Evolutionary conservation across 1,140 invertebrate species (phyloP), one percentile per base, ranked within the genome.

Genomic region (Panulirus ornatus): DNA sequence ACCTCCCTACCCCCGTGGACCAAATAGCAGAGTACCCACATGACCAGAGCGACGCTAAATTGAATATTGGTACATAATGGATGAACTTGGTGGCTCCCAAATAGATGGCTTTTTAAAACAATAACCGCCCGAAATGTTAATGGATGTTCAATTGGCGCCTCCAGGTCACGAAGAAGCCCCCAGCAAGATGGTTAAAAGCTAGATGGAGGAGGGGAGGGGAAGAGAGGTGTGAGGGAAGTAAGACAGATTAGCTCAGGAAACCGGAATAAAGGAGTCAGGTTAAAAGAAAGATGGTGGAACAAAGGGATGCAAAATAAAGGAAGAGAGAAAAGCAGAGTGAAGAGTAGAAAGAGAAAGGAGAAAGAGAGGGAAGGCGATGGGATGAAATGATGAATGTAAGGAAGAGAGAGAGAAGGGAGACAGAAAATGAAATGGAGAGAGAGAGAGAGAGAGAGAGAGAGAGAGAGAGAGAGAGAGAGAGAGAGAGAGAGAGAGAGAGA

Each of bases 191-290:
- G 30, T 75, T 3, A 75, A 3, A 3, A 6, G 71, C 16, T 9
- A 40, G 71, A 34, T 3, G 22, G 63, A 19, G 71, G 30, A 75
- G 71, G 71, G 40, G 22, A 75, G 71, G 71, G 22, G 71, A 75
- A 34, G 19, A 19, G 71, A 40, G 16, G 14, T 6, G 27, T 0
- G 30, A n/a, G 2, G 30, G 70, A 14, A 34, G 70, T 22, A 70
- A 34, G 66, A 27, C 27, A 34, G 36, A 34, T n/a, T 30, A 34
- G 66, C 27, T n/a, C 27, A 70, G 66, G 66, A 70, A n/a, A n/a
- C n/a, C n/a, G n/a, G n/a, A n/a, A n/a, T n/a, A n/a, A n/a, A n/a
- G n/a, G n/a, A n/a, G n/a, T 30, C 16, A 27, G 66, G 9, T 30
- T n/a, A 34, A 70, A 70, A 8, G 22, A 22, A 27, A 70, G 66